A percentile compares a stretch with the other conserved stretches of the same genome.
Conservation (phyloP, 2,797 vertebrate species). For the Cuniculus paca region DNA sequence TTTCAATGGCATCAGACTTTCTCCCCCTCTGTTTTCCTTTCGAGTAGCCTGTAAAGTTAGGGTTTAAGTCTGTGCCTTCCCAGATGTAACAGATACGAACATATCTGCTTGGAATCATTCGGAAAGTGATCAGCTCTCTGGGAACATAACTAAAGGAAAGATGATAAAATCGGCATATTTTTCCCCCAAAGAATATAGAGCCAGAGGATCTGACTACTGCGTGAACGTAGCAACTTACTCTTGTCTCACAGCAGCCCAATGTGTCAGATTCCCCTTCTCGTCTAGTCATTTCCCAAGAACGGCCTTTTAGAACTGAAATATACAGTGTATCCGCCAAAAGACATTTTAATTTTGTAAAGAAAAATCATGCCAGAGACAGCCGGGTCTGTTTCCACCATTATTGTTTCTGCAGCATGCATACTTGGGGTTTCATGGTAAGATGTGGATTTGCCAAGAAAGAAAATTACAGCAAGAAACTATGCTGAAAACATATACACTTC, state of each 20-base stretch:
- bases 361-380: constrained; percentile 72
- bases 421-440: constrained; percentile 84
- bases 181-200: background rate
- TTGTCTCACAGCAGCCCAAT: background rate
- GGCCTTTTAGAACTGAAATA: constrained; percentile 54
- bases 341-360: constrained; percentile 81
- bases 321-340: constrained; percentile 68
- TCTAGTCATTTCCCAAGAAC: constrained; percentile 46
- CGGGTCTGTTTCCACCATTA: constrained; percentile 82
- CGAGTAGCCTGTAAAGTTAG: background rate
- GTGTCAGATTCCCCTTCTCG: constrained; percentile 51
- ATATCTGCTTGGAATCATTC: background rate
- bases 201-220: background rate
- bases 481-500: constrained; percentile 84
- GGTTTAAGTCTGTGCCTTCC: constrained; percentile 2
- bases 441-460: constrained; percentile 83
- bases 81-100: background rate
- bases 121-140: background rate
- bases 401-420: constrained; percentile 77
- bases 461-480: constrained; percentile 84
- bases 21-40: background rate
- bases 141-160: constrained; percentile 34
- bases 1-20: background rate
- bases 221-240: background rate
- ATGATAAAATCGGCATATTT: constrained; percentile 42